Base-by-base conservation (phyloP, 2,888 invertebrate species). In the Ctenicera cuprea region DNA sequence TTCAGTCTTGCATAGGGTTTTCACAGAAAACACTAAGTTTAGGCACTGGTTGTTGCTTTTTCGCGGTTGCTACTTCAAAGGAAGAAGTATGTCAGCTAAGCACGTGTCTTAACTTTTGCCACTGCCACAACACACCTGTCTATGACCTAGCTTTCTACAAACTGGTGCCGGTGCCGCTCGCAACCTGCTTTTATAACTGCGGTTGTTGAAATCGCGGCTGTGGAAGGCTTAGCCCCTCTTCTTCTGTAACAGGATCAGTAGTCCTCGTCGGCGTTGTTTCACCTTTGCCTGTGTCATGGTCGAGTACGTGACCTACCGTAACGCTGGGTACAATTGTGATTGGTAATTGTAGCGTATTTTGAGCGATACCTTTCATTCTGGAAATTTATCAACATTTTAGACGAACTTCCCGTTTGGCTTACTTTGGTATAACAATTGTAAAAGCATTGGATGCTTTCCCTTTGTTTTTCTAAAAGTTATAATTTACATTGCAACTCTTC, bases 71-170 rank as follows among this genome's bases (percentile, higher is more conserved):
- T 26, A 66, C 54, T 59, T 45, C 12, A 64, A 30, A 43, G 16
- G 59, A 48, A 68, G 59, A 73, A 69, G 73, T 74, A 65, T 75
- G 74, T 76, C 76, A 74, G 50, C 66, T 20, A 65, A 75, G 71
- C 78, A 75, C 76, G 78, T 70, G 74, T 75, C 71, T 67, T 62
- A 67, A 76, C 78, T 77, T 79, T 80, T 78, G 86, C 86, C 85
- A 86, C 86, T 87, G 86, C 86, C 86, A 86, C 85, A 85, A 84
- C 83, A 82, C 82, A 82, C 81, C 77, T 80, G 84, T 84, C 83
- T 80, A 83, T 84, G 85, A 86, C 86, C 85, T 86, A 85, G 86
- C 85, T 83, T 83, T 82, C 81, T 81, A 81, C 82, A 78, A 81
- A 85, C 84, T 85, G 82, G 78, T 80, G 79, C 78, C 75, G 71